These are phyloP conservation scores for Tachina fera DNA, from an alignment of 2,888 invertebrate species.

Conservation along the genomic window DNA sequence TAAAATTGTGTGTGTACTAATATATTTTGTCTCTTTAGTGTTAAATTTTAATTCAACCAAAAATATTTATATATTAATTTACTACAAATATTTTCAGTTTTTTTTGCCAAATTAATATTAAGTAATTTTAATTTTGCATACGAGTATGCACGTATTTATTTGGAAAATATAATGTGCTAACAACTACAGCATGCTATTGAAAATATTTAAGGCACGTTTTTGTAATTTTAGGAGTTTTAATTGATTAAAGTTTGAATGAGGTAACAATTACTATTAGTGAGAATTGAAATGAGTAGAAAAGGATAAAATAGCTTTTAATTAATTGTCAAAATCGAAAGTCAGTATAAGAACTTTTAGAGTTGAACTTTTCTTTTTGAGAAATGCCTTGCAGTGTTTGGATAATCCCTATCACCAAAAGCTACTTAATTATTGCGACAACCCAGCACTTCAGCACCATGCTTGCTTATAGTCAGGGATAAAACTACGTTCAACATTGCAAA, in stretches of 20 bases:
- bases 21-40: not conserved
- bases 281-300: not conserved
- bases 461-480: too few species aligned
- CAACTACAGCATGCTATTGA: not conserved
- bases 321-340: too few species aligned
- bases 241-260: constrained; percentile 26
- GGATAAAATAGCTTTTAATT: not conserved
- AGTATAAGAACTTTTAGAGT: too few species aligned
- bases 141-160: constrained; percentile 6
- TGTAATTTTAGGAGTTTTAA: constrained; percentile 10
- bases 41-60: constrained; percentile 17
- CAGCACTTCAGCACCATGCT: too few species aligned
- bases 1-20: not conserved
- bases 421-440: too few species aligned
- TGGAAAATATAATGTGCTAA: constrained; percentile 35
- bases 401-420: too few species aligned
- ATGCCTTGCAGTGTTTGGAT: too few species aligned
- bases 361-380: too few species aligned
- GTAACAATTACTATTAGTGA: not conserved
- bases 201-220: constrained; percentile 36
- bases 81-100: not conserved
- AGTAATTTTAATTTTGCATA: not conserved
- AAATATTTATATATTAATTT: not conserved
- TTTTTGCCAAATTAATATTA: constrained; percentile 5
- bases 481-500: too few species aligned